Evolutionary conservation across 2,797 vertebrate species (phyloP), one percentile per base, ranked within the genome.

Genomic region (Hippocampus kuda): DNA sequence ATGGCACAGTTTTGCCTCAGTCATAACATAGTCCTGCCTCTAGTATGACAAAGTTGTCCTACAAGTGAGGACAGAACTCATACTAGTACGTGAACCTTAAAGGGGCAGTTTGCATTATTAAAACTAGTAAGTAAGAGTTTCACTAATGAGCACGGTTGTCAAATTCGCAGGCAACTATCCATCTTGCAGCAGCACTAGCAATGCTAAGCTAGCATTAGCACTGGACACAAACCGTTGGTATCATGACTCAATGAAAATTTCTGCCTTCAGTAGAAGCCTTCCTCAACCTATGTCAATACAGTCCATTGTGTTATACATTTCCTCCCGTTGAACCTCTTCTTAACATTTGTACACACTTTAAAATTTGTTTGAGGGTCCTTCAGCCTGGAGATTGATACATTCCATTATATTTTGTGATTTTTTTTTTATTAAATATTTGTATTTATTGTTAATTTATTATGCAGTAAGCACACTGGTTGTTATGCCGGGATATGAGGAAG

Each of bases 361-460:
- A 24, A 5, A 20, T 64, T 26, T 2, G n/a, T 12, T 61, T 61
- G 24, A 66, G 49, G 27, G 27, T 67, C 18, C 15, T 66, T 20
- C 18, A 20, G 26, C 27, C 18, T 24, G 9, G 11, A 44, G 2
- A 64, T 11, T 51, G 26, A 27, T 49, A 48, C 20, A 46, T 69
- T 56, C 74, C 48, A 65, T 75, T 9, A 76, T 77, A 72, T 77
- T 71, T 69, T 75, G 67, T 56, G 9, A 11, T 24, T 69, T n/a
- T 27, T 11, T 63, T 65, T 63, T 16, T 15, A 15, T 15, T 68
- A 30, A 46, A 70, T 41, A 79, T 67, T 79, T 88, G 83, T 81
- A 86, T 87, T 89, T 88, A 88, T 88, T 88, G 63, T 80, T 88
- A 82, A 88, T 80, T 86, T 89, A 88, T 88, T 86, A 24, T 67